phyloP scores from a whole-genome alignment of 2,113 vertebrate genomes.

The Nothobranchius kuhntae region DNA sequence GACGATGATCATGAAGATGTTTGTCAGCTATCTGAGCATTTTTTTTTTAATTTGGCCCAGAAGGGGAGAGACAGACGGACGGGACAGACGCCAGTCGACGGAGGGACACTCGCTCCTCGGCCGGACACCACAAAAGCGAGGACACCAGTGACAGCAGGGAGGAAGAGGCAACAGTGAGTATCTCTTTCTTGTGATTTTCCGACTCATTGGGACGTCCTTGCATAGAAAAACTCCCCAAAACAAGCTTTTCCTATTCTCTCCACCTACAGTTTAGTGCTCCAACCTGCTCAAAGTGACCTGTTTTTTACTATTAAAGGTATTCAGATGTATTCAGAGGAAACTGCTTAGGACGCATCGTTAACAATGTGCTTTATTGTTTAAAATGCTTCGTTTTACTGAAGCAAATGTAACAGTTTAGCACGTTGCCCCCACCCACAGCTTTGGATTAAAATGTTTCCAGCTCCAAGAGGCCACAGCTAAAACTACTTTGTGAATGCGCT shows the following conservation, averaged over 20 bases:
- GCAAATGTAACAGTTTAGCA: constrained; percentile 13
- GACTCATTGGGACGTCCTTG: background rate
- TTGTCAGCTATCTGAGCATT: constrained; percentile 30
- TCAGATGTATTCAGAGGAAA: background rate
- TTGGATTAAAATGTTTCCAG: constrained; percentile 27
- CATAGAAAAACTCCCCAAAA: background rate
- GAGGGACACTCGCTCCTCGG: constrained; percentile 63
- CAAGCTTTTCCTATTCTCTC: background rate
- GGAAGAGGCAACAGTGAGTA: constrained; percentile 85
- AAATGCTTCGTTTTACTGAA: constrained; percentile 20
- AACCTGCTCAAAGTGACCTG: constrained; percentile 1
- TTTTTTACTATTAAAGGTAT: constrained; percentile 25
- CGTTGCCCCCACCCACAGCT: constrained; percentile 25
- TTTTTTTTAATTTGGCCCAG: constrained; percentile 75
- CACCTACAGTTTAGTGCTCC: constrained; percentile 15
- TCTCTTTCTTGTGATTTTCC: constrained; percentile 9
- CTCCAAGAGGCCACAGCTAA: constrained; percentile 10
- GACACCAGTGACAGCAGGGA: constrained; percentile 92
- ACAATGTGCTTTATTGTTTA: constrained; percentile 6
- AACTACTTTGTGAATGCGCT: constrained; percentile 30
- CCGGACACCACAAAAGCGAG: constrained; percentile 76
- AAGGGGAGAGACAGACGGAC: constrained; percentile 86
- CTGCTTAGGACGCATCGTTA: background rate
- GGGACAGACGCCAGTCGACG: constrained; percentile 83
- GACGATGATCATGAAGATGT: constrained; percentile 5